Percentiles rank a stretch among this genome's conserved stretches.
These are phyloP conservation scores for Prionailurus bengalensis DNA, from an alignment of 2,113 vertebrate genomes.

Conservation along the genomic window DNA sequence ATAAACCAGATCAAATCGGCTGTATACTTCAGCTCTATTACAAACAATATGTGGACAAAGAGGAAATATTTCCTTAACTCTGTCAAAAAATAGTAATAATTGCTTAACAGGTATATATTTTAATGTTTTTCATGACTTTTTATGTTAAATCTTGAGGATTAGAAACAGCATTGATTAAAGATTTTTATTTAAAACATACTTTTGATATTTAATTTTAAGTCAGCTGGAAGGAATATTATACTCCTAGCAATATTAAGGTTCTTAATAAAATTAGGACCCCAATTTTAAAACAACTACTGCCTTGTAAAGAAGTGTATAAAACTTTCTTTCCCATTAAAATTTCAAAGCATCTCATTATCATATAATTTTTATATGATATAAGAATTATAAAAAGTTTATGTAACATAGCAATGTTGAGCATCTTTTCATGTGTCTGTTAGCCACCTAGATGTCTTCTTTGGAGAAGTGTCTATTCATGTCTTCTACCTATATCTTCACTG, in stretches of 20 bases:
- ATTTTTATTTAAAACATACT: conserved; percentile 34
- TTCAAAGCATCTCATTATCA: conserved; percentile 58
- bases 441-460: too few species aligned
- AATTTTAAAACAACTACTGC: conserved; percentile 27
- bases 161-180: conserved; percentile 1
- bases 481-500: too few species aligned
- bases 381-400: too few species aligned
- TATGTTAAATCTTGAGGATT: conserved; percentile 40
- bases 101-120: neutral
- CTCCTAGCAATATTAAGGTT: neutral
- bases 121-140: conserved; percentile 15
- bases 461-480: too few species aligned
- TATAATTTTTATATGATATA: too few species aligned
- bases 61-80: neutral
- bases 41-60: neutral
- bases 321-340: neutral
- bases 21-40: neutral
- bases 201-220: conserved; percentile 46
- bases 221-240: conserved; percentile 28
- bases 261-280: conserved; percentile 8
- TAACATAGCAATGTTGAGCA: too few species aligned
- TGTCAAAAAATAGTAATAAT: neutral
- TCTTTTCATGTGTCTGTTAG: too few species aligned
- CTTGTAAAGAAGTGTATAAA: neutral
- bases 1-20: neutral